Base-by-base conservation (phyloP, 2,113 vertebrate species). In the Stigmatopora argus region DNA sequence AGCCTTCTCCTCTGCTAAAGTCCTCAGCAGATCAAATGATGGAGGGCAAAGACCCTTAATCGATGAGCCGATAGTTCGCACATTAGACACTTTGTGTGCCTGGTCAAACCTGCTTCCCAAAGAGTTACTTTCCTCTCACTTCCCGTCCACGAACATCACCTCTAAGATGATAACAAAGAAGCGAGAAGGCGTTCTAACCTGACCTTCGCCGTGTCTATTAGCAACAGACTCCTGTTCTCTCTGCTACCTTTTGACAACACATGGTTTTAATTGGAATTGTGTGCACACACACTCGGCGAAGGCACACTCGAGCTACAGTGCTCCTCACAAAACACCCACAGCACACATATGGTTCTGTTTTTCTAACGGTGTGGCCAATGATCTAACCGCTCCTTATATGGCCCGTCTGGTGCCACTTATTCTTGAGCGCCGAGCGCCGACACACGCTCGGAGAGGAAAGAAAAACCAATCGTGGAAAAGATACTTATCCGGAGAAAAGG, bases 371-470 rank as follows among this genome's bases (percentile, higher is more conserved):
- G 88, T 84, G 78, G 86, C 80, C 83, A 82, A 78, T 89, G 87
- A 89, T 89, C 88, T 86, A 88, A 88, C 88, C 85, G 53, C 70
- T 90, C 89, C 91, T 88, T 92, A 91, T 90, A 92, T 86, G 91
- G 91, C 70, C 79, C 71, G 91, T 89, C 88, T 92, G 89, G 86
- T 91, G 90, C 88, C 87, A 89, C 88, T 89, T 88, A 86, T 83
- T 85, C 83, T 31, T 87, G 82, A 80, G 80, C 74, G 35, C 55
- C 81, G 84, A 85, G 76, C 62, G 52, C 70, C 77, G 76, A 84
- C 74, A 74, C 67, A 77, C 67, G 77, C 45, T 64, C 46, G 65
- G 62, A 62, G 21, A 60, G 62, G 45, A 70, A 64, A 56, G 15
- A 73, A 52, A 61, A 62, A 31, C 26, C 7, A 17, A 58, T 31